These are phyloP conservation scores for Tenodera sinensis DNA, from an alignment of 2,888 invertebrate species.

Conservation along the genomic window DNA sequence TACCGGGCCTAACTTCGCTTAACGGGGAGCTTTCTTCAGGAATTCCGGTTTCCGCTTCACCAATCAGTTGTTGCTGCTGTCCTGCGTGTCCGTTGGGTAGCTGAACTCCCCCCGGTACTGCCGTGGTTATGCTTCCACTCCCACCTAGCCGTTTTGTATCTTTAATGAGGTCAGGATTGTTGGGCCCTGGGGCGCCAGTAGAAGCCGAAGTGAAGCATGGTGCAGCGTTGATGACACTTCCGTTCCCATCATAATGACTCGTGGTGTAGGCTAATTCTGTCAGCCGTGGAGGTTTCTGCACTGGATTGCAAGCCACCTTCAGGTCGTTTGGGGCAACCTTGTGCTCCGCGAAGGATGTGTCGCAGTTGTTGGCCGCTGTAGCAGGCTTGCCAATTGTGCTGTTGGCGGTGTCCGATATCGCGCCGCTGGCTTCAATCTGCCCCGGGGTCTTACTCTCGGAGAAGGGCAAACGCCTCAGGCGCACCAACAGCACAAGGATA, in stretches of 20 bases:
- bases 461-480: conserved; percentile 68
- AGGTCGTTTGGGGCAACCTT: conserved; percentile 43
- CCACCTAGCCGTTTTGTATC: conserved; percentile 69
- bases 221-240: conserved; percentile 44
- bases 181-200: conserved; percentile 57
- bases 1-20: conserved; percentile 54
- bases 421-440: conserved; percentile 62
- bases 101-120: neutral
- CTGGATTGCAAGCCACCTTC: conserved; percentile 57
- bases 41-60: neutral
- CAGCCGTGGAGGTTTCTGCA: conserved; percentile 67
- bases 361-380: conserved; percentile 27
- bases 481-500: conserved; percentile 68
- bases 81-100: neutral
- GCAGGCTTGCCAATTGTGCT: conserved; percentile 28
- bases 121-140: conserved; percentile 45
- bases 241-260: conserved; percentile 65
- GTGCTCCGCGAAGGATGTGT: conserved; percentile 20
- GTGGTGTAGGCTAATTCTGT: conserved; percentile 67
- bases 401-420: conserved; percentile 37
- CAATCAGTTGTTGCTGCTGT: conserved; percentile 10
- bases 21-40: conserved; percentile 12
- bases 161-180: conserved; percentile 82
- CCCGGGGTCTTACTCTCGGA: conserved; percentile 75
- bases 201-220: conserved; percentile 3